Percentiles rank a stretch among this genome's conserved stretches.
phyloP scores from a whole-genome alignment of 2,113 vertebrate genomes.

The Platysternon megacephalum region DNA sequence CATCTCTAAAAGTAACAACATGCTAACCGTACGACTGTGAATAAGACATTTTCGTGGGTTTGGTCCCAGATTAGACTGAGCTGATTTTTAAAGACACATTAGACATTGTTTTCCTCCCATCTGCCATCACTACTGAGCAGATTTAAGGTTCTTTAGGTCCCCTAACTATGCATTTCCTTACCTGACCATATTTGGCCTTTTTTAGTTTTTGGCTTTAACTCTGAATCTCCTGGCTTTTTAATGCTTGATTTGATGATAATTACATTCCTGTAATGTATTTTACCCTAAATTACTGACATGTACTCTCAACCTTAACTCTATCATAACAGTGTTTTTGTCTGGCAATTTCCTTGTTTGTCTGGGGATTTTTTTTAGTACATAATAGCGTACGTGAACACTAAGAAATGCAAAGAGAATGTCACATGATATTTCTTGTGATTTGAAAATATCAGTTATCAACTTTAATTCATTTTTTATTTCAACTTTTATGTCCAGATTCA shows the following conservation, averaged over 20 bases:
- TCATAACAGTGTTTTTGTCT: background rate
- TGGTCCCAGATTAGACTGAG: background rate
- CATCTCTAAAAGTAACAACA: background rate
- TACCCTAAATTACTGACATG: background rate
- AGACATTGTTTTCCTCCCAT: background rate
- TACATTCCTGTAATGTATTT: accelerated
- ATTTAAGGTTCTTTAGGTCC: background rate
- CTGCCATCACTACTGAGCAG: background rate
- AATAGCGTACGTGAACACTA: background rate
- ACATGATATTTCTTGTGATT: accelerated
- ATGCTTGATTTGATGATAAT: background rate
- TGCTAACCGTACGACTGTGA: accelerated
- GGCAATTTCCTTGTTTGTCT: background rate
- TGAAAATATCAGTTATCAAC: background rate
- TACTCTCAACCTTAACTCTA: background rate
- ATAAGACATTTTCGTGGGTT: accelerated
- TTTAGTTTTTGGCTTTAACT: background rate
- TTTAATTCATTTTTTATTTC: background rate
- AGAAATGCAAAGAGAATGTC: background rate
- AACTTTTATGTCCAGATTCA: background rate
- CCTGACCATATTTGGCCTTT: background rate
- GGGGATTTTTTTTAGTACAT: background rate
- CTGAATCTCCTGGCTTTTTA: background rate
- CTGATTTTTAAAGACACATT: background rate
- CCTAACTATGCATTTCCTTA: background rate